Conservation (phyloP, 2,797 vertebrate species). For the Vultur gryphus region DNA sequence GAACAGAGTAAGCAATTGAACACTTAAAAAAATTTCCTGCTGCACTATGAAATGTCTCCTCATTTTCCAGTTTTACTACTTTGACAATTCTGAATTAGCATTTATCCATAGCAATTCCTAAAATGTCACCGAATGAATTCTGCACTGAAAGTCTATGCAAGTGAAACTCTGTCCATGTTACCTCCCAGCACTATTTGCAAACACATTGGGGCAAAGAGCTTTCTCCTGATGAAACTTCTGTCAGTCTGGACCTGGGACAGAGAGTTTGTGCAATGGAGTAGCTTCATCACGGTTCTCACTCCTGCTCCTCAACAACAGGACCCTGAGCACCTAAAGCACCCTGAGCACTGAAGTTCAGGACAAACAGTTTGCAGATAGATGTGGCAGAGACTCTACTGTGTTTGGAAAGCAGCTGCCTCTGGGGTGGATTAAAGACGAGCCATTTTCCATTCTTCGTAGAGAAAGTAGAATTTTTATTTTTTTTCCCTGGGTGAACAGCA, state of each 20-base stretch:
- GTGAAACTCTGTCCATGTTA: not conserved
- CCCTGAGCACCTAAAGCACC: not conserved
- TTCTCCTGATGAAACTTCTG: not conserved
- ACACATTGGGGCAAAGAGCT: not conserved
- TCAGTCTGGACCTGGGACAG: not conserved
- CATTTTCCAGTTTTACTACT: constrained; percentile 23
- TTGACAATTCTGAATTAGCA: constrained; percentile 1
- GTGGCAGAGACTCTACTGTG: not conserved
- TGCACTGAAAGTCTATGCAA: not conserved
- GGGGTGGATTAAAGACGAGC: not conserved
- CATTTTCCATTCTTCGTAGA: not conserved
- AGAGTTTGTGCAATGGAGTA: not conserved
- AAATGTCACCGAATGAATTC: not conserved
- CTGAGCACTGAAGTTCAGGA: not conserved
- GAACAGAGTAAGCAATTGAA: not conserved
- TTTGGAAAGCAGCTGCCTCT: not conserved
- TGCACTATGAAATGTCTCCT: not conserved
- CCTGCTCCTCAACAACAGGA: not conserved
- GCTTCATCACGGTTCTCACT: not conserved
- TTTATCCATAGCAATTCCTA: not conserved
- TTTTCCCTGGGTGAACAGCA: not conserved
- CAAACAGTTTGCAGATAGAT: not conserved
- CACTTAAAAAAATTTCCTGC: not conserved
- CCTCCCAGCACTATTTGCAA: not conserved
- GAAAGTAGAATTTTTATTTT: not conserved